Evolutionary conservation across 2,113 vertebrate species (phyloP).

Genomic region (Eurypyga helias): DNA sequence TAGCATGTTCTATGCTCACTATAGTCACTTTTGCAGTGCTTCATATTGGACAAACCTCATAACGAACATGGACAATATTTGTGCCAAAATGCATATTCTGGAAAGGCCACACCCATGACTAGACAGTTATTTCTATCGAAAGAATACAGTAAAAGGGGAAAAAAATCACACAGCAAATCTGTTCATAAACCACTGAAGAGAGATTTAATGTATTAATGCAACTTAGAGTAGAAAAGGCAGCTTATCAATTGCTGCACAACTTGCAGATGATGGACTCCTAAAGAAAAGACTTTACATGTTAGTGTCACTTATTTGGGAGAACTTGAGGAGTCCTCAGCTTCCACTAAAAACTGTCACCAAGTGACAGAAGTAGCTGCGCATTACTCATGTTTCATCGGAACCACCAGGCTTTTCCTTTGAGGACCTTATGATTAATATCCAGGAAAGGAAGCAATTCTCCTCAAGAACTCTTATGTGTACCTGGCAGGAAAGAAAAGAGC

Average conservation of each 20-base stretch:
- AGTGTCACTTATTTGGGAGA: background rate
- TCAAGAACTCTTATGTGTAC: background rate
- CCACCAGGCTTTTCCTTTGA: background rate
- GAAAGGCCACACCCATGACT: background rate
- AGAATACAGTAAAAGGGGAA: background rate
- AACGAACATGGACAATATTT: background rate
- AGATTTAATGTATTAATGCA: background rate
- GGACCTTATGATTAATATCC: background rate
- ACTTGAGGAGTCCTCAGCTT: background rate
- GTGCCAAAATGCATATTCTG: background rate
- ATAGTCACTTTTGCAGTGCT: background rate
- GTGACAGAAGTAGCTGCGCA: background rate
- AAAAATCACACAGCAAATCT: background rate
- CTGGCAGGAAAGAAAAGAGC: background rate
- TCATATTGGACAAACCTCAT: background rate
- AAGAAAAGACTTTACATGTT: background rate
- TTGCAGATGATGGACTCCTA: background rate
- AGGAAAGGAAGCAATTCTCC: background rate
- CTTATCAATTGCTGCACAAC: background rate
- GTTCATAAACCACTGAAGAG: background rate
- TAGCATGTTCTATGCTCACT: background rate
- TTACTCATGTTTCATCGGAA: background rate
- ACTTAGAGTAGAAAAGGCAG: background rate
- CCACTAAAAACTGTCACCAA: background rate
- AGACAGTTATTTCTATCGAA: background rate